Evolutionary conservation across 1,140 invertebrate genomes (phyloP), one percentile per base, ranked within the genome.

Genomic region (Eciton burchellii): DNA sequence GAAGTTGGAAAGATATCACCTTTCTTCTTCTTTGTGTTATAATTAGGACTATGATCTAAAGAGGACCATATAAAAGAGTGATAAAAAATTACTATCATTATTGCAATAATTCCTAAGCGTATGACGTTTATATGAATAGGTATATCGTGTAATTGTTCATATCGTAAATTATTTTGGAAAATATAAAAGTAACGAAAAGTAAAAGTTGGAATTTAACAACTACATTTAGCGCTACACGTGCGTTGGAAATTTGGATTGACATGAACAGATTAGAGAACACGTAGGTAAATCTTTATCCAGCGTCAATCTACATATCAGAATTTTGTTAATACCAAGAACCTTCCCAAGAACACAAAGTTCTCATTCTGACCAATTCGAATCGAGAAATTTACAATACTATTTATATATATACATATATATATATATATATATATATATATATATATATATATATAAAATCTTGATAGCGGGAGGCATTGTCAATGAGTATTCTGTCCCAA

Each of bases 281-380:
- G 73, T 76, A 87, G 76, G 70, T 71, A 60, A 84, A 12, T 49
- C 83, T 71, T 60, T 52, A 54, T 56, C 83, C 84, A 85, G 88
- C 89, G 84, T 88, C 84, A 83, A 89, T 90, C 89, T 89, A 92
- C 91, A 93, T 92, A 93, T 93, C 92, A 92, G 84, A 90, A 73
- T 89, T 81, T 82, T 87, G 65, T 84, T 90, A 87, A 83, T 73
- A 49, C 54, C 84, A 35, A 56, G 62, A 72, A 66, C 57, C 47
- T 83, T 21, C 57, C 43, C 62, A 41, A 14, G n/a, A 77, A 29
- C 21, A n/a, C 43, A 9, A 19, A 43, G n/a, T 60, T 62, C n/a
- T 65, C 24, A 56, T 26, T 35, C 11, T 41, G 66, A 76, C 54
- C 35, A 54, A 16, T n/a, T 68, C 62, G 24, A 77, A 12, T 6